Evolutionary conservation across 2,888 invertebrate genomes (phyloP).

Genomic region (Melanargia galathea): DNA sequence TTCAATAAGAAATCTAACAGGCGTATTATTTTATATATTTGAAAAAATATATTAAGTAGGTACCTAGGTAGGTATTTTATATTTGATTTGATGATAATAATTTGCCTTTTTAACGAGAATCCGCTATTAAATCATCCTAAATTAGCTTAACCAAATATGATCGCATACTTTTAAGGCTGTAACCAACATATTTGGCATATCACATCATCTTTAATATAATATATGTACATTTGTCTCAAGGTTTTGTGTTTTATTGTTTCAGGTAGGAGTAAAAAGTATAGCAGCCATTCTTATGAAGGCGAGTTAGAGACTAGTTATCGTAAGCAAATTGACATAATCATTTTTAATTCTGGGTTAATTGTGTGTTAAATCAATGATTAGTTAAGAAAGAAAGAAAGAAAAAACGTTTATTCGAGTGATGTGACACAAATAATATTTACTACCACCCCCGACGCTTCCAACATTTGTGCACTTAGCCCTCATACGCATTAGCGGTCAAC

Average conservation of each 20-base stretch:
- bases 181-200: slow-evolving; percentile 8
- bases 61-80: too few relatives aligned
- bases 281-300: slow-evolving; percentile 64
- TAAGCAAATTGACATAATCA: slow-evolving; percentile 50
- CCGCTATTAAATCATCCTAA: slow-evolving; percentile 14
- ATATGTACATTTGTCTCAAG: slow-evolving; percentile 11
- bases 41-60: too few relatives aligned
- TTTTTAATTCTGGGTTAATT: slow-evolving; percentile 12
- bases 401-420: too few relatives aligned
- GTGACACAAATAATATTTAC: too few relatives aligned
- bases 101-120: slow-evolving; percentile 5
- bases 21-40: too few relatives aligned
- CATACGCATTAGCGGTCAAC: too few relatives aligned
- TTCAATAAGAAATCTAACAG: too few relatives aligned
- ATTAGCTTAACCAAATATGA: slow-evolving; percentile 19
- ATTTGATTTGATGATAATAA: too few relatives aligned
- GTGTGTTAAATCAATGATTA: neutral
- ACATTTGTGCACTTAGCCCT: too few relatives aligned
- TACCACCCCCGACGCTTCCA: too few relatives aligned
- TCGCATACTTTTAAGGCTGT: slow-evolving; percentile 6
- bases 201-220: slow-evolving; percentile 7
- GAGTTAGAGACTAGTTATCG: slow-evolving; percentile 68
- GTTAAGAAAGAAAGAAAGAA: too few relatives aligned
- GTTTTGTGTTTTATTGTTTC: slow-evolving; percentile 54
- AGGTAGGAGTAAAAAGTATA: slow-evolving; percentile 74